Conservation (phyloP, 2,888 invertebrate species). For the Allygus modestus region DNA sequence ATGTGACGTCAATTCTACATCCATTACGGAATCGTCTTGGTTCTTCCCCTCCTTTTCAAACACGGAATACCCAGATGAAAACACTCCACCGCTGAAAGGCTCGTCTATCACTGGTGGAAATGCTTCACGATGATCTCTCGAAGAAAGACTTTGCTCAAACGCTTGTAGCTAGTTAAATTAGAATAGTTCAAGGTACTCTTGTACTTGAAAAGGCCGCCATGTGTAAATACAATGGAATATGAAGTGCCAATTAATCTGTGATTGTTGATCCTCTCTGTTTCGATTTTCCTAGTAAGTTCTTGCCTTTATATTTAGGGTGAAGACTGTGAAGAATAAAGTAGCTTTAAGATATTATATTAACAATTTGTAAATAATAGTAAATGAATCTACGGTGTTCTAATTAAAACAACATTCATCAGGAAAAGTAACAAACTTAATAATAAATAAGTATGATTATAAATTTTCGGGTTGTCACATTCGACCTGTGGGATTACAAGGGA, state of each 20-base stretch:
- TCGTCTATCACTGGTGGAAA: neutral
- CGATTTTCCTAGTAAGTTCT: slow-evolving; percentile 15
- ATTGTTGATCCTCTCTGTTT: slow-evolving; percentile 29
- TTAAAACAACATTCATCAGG: neutral
- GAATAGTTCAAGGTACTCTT: slow-evolving; percentile 44
- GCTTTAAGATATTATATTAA: neutral
- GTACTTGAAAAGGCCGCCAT: slow-evolving; percentile 52
- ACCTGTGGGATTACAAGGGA: too few relatives aligned
- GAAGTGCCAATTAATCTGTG: slow-evolving; percentile 55
- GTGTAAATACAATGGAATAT: slow-evolving; percentile 50
- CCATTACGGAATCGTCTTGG: neutral
- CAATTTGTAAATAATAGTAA: neutral
- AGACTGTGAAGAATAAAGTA: neutral
- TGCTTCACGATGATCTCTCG: slow-evolving; percentile 23
- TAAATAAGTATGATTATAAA: too few relatives aligned
- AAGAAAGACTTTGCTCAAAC: slow-evolving; percentile 46
- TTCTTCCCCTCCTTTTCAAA: neutral
- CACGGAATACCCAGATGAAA: slow-evolving; percentile 18
- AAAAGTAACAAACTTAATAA: too few relatives aligned
- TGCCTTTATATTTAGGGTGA: neutral
- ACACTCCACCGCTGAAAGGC: slow-evolving; percentile 24
- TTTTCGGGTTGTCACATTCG: too few relatives aligned
- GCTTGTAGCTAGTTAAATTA: slow-evolving; percentile 43
- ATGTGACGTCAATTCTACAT: neutral
- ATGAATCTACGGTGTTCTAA: neutral